Base-by-base conservation (phyloP, 2,797 vertebrate species). In the Sebastes itinus region DNA sequence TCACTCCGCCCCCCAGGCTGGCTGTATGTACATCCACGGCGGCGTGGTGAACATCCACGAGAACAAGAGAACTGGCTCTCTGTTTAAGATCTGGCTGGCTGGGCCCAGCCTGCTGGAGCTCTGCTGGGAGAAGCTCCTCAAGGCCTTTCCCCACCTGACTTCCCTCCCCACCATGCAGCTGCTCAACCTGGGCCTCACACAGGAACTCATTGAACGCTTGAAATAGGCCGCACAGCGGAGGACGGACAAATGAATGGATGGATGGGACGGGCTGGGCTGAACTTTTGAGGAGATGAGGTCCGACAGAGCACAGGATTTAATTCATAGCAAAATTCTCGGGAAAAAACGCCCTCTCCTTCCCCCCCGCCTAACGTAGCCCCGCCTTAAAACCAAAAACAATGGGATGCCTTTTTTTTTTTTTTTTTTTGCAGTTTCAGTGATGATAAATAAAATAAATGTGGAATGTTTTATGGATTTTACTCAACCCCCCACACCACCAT, bases 21-120 rank as follows among this genome's bases (percentile, higher is more conserved):
- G 98, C 89, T 99, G 98, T 88, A 99, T 99, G 98, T 99, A 99
- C 66, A 97, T 99, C 77, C 99, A 99, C 0, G 99, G 99, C 33
- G 99, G 99, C 1, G 99, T 99, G 73, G 98, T 99, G 82, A 98
- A 98, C 95, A 99, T 99, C 95, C 97, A 97, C 0, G 97, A 99
- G 89, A 99, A 99, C 95, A 98, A 97, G 95, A 94, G 99, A 92
- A 99, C 99, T 95, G 98, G 97, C 83, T 99, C 99, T 16, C 93
- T 99, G 79, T 99, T 99, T 94, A 99, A 98, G 96, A 99, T 99
- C 93, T 99, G 98, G 98, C 96, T 99, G 89, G 96, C 96, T 61
- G 97, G 98, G 1, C 99, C 99, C 88, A 99, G 97, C 86, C 95
- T 99, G 83, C 95, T 99, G 95, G 99, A 99, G 96, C 96, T 99